These are phyloP conservation scores for Prolemur simus DNA, from an alignment of 2,113 vertebrate genomes.

Conservation along the genomic window DNA sequence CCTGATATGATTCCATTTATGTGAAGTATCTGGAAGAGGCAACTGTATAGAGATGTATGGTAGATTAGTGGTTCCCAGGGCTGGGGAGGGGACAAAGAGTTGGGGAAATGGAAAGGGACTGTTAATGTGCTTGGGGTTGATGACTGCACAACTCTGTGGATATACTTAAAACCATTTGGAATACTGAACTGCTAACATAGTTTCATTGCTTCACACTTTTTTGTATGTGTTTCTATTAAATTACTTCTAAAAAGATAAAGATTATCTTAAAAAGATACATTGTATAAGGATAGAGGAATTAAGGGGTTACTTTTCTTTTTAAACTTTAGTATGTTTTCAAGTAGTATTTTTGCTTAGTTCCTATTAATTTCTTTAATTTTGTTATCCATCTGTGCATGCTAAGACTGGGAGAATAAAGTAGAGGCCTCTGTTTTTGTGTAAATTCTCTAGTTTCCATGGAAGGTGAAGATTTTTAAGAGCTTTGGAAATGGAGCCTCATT, in stretches of 20 bases:
- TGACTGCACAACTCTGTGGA: not conserved
- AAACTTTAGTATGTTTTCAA: not conserved
- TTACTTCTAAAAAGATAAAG: not conserved
- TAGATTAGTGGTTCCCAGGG: not conserved
- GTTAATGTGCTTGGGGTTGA: not conserved
- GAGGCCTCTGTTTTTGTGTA: not conserved
- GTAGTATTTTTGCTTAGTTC: conserved; percentile 3
- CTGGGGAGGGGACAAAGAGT: not conserved
- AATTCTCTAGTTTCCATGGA: not conserved
- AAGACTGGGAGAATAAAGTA: not conserved
- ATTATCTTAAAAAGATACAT: not conserved
- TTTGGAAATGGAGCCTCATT: not conserved
- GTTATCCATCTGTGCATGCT: not conserved
- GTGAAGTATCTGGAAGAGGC: not conserved
- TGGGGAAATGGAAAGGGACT: not conserved
- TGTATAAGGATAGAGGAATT: not conserved
- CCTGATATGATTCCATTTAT: not conserved
- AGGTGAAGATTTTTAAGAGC: not conserved
- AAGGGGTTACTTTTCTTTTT: conserved; percentile 19
- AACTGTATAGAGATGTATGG: not conserved
- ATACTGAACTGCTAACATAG: not conserved
- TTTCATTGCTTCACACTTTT: not conserved
- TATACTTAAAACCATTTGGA: not conserved
- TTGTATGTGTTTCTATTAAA: not conserved
- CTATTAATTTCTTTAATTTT: not conserved